A percentile compares a stretch with the other conserved stretches of the same genome.
Evolutionary conservation across 2,888 invertebrate species (phyloP).

Genomic region (Itoplectis maculator): DNA sequence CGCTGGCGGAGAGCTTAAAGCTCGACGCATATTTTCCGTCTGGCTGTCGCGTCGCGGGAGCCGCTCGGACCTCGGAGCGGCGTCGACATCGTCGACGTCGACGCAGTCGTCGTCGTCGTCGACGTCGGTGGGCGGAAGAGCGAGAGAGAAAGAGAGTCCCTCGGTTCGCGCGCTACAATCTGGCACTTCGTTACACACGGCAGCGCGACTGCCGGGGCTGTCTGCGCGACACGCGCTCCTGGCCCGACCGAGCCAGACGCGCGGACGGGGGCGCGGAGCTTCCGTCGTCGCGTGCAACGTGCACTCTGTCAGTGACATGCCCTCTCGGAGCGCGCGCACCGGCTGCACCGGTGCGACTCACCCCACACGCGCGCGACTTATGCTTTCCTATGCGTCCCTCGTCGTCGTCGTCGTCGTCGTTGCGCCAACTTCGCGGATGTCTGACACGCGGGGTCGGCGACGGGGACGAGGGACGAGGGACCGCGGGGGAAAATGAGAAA

Average conservation of each 20-base stretch:
- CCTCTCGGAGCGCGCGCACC: no score
- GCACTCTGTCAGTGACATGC: conserved; percentile 62
- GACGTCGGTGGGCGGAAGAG: no score
- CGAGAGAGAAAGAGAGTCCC: no score
- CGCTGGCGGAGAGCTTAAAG: no score
- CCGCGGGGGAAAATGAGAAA: conserved; percentile 3
- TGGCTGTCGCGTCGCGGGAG: conserved; percentile 42
- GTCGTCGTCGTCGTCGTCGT: background rate
- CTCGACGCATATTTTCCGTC: conserved; percentile 63
- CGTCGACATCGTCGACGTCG: no score
- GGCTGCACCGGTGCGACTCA: background rate
- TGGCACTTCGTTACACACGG: conserved; percentile 53
- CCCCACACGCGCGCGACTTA: background rate
- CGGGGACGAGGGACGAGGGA: no score
- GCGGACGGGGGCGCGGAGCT: conserved; percentile 9
- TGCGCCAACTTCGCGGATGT: conserved; percentile 30
- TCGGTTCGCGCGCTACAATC: conserved; percentile 24
- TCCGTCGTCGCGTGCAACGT: conserved; percentile 59
- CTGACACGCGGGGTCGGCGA: background rate
- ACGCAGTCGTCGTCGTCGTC: no score
- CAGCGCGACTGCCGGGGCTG: background rate
- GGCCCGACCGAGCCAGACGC: conserved; percentile 34
- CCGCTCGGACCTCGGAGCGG: conserved; percentile 40
- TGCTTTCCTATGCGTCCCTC: conserved; percentile 3
- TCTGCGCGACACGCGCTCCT: background rate